Evolutionary conservation across 2,797 vertebrate genomes (phyloP), one percentile per base, ranked within the genome.

Genomic region (Novumbra hubbsi): DNA sequence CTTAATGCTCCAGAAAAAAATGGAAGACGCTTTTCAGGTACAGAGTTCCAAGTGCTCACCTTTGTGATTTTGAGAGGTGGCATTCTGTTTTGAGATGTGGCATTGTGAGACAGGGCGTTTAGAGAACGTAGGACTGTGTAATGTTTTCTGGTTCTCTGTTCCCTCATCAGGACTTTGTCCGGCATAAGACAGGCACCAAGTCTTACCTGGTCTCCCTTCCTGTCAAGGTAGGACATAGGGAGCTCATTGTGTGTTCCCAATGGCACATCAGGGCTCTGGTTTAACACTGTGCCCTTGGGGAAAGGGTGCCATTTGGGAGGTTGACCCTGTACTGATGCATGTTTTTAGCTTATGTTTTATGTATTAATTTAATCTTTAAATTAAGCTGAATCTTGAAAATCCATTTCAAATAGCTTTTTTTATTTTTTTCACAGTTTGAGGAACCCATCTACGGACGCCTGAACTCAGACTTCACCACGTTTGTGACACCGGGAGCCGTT

Each of bases 11-110:
- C 92, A 94, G 85, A 88, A 92, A 64, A 93, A 94, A 76, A 73
- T 95, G 1, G 90, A 92, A 0, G 87, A 92, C 5, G 93, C 94
- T 15, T 94, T 94, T 79, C 81, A 94, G 92, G 93, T 94, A 84
- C 7, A 17, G 2, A 1, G 34, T 74, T 28, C 27, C 27, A 24
- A 24, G 19, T 24, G 9, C 0, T 12, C 24, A 11, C 21, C 19
- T 21, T 24, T 5, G 21, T 60, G 11, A 45, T 45, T n/a, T n/a
- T n/a, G n/a, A n/a, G 2, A 45, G 9, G 11, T 45, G 9, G 14
- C 41, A 45, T 45, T 45, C 41, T 41, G 41, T 41, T 45, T 14
- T 11, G 3, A 45, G 41, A 45, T 12, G 14, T 14, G 9, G 41
- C 41, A 45, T 45, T 45, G 1, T 41, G 34, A 38, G 34, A 38